Percentiles rank a stretch among this genome's conserved stretches.
Conservation (phyloP, 2,888 invertebrate species). For the Gastrophysa polygoni region DNA sequence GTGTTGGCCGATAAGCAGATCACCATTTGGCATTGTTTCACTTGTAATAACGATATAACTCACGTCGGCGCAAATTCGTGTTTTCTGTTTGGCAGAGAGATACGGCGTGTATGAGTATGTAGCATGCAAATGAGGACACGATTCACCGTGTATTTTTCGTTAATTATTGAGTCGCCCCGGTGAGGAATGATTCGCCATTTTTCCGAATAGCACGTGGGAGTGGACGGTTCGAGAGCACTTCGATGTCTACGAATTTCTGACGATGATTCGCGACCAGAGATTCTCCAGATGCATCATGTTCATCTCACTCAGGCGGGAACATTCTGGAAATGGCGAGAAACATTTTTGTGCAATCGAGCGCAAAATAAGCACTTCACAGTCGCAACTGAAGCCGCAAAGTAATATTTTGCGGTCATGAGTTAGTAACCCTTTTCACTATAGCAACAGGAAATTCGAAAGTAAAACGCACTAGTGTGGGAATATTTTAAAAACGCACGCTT, state of each 20-base stretch:
- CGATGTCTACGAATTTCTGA: neutral
- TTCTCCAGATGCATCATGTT: neutral
- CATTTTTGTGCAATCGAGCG: too few species aligned
- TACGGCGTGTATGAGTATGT: constrained; percentile 41
- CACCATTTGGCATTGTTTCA: constrained; percentile 34
- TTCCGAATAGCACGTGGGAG: neutral
- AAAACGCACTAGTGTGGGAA: too few species aligned
- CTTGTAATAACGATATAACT: constrained; percentile 36
- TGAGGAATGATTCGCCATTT: constrained; percentile 10
- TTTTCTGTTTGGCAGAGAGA: constrained; percentile 38
- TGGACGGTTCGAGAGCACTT: neutral
- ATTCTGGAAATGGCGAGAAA: too few species aligned
- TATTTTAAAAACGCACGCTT: too few species aligned
- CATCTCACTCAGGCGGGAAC: too few species aligned
- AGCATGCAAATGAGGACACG: constrained; percentile 40
- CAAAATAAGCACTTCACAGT: too few species aligned
- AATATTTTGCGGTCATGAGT: too few species aligned
- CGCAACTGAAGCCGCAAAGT: too few species aligned
- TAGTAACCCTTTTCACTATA: too few species aligned
- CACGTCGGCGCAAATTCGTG: constrained; percentile 31
- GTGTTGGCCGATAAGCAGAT: constrained; percentile 31
- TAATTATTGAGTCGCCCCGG: constrained; percentile 36
- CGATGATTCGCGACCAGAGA: neutral
- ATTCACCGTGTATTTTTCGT: constrained; percentile 37
- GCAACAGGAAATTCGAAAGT: too few species aligned